Evolutionary conservation across 2,888 invertebrate species (phyloP).

Genomic region (Erebia ligea): DNA sequence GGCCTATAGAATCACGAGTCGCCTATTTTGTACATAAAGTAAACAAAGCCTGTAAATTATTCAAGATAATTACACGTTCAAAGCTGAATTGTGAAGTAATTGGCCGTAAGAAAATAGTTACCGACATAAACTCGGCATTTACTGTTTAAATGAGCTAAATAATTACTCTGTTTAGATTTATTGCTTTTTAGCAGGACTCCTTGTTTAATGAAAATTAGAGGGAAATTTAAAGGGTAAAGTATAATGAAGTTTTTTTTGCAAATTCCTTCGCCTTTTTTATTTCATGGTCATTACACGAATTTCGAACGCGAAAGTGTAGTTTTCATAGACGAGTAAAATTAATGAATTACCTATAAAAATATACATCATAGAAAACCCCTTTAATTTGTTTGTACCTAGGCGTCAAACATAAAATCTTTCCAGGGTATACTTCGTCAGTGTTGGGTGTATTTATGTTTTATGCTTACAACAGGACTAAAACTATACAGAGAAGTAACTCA

Average conservation of each 20-base stretch:
- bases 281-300: too few species aligned
- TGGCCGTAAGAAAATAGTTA: slow-evolving; percentile 26
- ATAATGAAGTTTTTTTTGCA: not conserved
- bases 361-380: too few species aligned
- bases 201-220: slow-evolving; percentile 12
- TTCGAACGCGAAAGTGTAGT: too few species aligned
- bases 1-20: not conserved
- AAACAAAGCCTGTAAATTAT: slow-evolving; percentile 5
- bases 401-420: too few species aligned
- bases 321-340: too few species aligned
- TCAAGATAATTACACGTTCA: slow-evolving; percentile 14
- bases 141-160: slow-evolving; percentile 26
- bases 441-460: too few species aligned
- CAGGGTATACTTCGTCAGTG: too few species aligned
- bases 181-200: slow-evolving; percentile 13
- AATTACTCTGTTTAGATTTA: slow-evolving; percentile 22
- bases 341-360: too few species aligned
- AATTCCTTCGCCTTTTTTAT: not conserved
- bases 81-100: slow-evolving; percentile 22
- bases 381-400: too few species aligned
- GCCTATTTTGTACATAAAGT: not conserved
- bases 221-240: not conserved
- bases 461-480: too few species aligned
- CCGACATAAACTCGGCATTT: slow-evolving; percentile 18
- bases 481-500: too few species aligned